Conservation (phyloP, 2,888 invertebrate species). For the Eledona agricola region DNA sequence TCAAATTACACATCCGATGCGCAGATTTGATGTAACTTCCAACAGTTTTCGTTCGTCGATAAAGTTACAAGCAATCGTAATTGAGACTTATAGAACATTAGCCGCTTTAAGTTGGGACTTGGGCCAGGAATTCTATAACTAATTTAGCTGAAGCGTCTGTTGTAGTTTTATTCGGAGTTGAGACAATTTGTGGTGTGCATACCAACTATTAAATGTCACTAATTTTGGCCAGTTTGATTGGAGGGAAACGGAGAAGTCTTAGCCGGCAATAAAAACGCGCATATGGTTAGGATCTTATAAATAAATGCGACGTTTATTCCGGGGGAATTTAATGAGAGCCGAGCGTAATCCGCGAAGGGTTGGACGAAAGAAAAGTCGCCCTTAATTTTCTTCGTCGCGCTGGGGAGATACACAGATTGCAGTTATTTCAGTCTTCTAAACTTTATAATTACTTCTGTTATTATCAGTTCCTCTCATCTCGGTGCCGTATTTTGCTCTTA, state of each 20-base stretch:
- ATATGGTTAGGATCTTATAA: conserved; percentile 16
- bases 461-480: conserved; percentile 18
- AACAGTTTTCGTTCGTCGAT: conserved; percentile 28
- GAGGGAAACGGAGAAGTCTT: too few species aligned
- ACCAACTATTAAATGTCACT: conserved; percentile 1
- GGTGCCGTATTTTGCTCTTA: conserved; percentile 21
- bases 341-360: conserved; percentile 5
- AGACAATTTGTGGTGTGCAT: neutral
- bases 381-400: conserved; percentile 21
- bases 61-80: conserved; percentile 25
- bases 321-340: conserved; percentile 25
- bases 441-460: conserved; percentile 31
- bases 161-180: neutral
- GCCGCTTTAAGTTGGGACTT: conserved; percentile 21
- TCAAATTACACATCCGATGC: too few species aligned
- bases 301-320: conserved; percentile 20
- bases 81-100: conserved; percentile 25
- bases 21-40: conserved; percentile 25
- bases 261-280: too few species aligned
- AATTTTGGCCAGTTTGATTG: too few species aligned
- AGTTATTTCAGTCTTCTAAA: conserved; percentile 25
- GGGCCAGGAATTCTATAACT: conserved; percentile 34
- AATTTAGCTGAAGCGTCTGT: conserved; percentile 29
- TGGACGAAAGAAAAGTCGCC: conserved; percentile 10
- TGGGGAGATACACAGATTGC: conserved; percentile 27